These are phyloP conservation scores for Esox masquinongy DNA, from an alignment of 2,797 vertebrate genomes.

Conservation along the genomic window DNA sequence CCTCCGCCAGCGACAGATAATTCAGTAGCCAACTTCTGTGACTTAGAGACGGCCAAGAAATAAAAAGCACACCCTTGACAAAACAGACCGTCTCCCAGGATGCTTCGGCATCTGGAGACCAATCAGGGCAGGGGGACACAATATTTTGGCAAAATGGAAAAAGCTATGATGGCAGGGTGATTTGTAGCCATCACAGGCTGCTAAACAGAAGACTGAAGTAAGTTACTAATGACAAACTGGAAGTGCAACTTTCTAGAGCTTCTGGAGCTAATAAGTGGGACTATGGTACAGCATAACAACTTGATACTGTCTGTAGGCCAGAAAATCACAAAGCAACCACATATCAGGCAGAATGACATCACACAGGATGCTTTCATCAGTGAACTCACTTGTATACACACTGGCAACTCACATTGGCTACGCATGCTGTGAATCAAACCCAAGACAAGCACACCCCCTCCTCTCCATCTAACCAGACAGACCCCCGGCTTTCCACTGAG, in stretches of 20 bases:
- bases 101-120: neutral
- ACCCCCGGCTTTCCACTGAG: neutral
- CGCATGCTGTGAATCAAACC: neutral
- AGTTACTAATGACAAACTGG: neutral
- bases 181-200: neutral
- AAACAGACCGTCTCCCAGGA: neutral
- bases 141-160: neutral
- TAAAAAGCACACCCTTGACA: conserved; percentile 14
- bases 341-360: neutral
- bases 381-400: neutral
- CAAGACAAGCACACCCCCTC: neutral
- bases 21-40: conserved; percentile 13
- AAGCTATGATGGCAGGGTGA: neutral
- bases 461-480: neutral
- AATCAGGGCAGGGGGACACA: neutral
- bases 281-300: neutral
- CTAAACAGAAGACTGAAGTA: neutral
- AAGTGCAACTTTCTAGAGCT: neutral
- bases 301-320: neutral
- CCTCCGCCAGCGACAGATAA: conserved; percentile 12
- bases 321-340: neutral
- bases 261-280: neutral
- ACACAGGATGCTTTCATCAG: neutral
- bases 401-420: neutral
- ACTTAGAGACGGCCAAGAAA: conserved; percentile 5